phyloP scores from a whole-genome alignment of 2,888 invertebrate species.

The Entomobrya proxima region DNA sequence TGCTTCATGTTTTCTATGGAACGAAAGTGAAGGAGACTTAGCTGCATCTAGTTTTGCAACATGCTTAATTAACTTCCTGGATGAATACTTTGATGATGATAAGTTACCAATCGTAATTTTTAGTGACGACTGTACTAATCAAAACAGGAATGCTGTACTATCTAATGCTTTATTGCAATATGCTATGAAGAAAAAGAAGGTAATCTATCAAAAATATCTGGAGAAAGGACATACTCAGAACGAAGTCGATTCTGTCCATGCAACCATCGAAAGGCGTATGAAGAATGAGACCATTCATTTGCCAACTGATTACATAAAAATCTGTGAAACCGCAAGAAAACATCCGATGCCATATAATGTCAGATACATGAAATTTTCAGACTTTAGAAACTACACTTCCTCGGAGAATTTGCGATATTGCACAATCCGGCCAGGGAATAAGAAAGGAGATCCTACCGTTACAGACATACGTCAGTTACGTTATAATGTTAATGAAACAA shows the following conservation, averaged over 20 bases:
- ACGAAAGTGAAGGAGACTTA: too few species aligned
- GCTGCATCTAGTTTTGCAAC: too few species aligned
- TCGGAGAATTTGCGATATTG: too few species aligned
- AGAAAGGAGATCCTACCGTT: constrained; percentile 70
- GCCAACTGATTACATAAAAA: neutral
- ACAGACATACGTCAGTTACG: constrained; percentile 66
- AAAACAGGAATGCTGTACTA: constrained; percentile 75
- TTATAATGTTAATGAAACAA: constrained; percentile 64
- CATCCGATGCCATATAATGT: neutral
- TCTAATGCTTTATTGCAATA: constrained; percentile 75
- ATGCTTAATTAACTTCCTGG: too few species aligned
- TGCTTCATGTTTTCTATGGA: too few species aligned
- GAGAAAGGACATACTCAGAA: constrained; percentile 17
- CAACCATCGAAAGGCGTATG: neutral
- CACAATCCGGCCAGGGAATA: constrained; percentile 72
- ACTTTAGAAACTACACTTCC: constrained; percentile 68
- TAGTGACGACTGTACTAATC: constrained; percentile 75
- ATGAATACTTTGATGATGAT: constrained; percentile 59
- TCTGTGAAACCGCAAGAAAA: neutral
- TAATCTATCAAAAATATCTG: constrained; percentile 76
- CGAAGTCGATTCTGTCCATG: constrained; percentile 18
- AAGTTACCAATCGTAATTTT: constrained; percentile 74
- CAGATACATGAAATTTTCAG: constrained; percentile 1
- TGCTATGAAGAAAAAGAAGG: constrained; percentile 70
- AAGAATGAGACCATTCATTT: neutral